Percentiles rank a stretch among this genome's conserved stretches.
These are phyloP conservation scores for Ophioninae sp. DNA, from an alignment of 2,888 invertebrate species.

Conservation along the genomic window DNA sequence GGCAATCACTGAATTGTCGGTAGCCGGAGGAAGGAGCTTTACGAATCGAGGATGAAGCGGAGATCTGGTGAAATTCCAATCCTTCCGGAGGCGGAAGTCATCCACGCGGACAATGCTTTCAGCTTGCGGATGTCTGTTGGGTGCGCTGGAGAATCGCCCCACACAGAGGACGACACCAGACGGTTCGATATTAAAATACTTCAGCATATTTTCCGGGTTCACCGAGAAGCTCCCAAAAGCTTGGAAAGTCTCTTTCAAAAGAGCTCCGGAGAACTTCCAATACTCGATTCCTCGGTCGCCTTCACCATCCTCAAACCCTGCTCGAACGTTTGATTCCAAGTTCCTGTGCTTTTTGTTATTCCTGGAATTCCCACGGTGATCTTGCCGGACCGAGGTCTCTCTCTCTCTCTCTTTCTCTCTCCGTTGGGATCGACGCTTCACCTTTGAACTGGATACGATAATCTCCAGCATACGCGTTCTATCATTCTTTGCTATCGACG, in stretches of 20 bases:
- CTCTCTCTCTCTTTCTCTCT: no score
- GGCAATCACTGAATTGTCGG: constrained; percentile 49
- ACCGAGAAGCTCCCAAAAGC: constrained; percentile 65
- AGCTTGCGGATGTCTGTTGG: constrained; percentile 20
- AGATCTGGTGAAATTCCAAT: constrained; percentile 73
- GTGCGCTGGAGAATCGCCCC: constrained; percentile 21
- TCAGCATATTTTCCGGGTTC: constrained; percentile 69
- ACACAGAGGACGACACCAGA: constrained; percentile 43
- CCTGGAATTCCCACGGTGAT: constrained; percentile 48
- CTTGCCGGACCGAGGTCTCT: constrained; percentile 9
- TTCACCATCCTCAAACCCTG: constrained; percentile 11
- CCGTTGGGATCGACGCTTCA: not conserved
- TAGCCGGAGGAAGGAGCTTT: constrained; percentile 23
- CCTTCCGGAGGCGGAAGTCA: constrained; percentile 69
- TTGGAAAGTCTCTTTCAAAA: constrained; percentile 62
- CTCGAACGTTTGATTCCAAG: not conserved
- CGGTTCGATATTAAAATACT: constrained; percentile 78
- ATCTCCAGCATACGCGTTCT: not conserved
- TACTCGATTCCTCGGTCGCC: constrained; percentile 56
- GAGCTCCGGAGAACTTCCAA: constrained; percentile 41
- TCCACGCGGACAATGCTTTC: constrained; percentile 68
- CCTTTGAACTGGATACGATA: constrained; percentile 1
- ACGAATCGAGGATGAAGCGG: constrained; percentile 71
- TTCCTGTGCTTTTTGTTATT: constrained; percentile 44
- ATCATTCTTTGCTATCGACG: not conserved